These are phyloP conservation scores for Cristatella mucedo DNA, from an alignment of 2,888 invertebrate species.

Conservation along the genomic window DNA sequence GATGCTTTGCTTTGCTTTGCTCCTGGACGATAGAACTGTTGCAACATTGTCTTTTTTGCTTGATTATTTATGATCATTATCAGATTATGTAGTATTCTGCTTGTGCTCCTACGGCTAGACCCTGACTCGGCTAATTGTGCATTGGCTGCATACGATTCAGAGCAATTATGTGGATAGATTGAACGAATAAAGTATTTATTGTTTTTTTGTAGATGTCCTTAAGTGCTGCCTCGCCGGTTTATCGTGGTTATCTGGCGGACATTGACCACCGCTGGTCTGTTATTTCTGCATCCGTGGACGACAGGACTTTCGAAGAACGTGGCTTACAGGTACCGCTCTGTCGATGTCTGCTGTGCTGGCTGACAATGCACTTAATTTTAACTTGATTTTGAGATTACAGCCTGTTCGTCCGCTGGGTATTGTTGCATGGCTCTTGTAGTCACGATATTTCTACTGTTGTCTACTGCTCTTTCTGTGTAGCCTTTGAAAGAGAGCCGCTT, in stretches of 20 bases:
- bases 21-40: no score
- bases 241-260: constrained; percentile 81
- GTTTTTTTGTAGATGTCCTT: constrained; percentile 58
- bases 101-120: no score
- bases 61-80: no score
- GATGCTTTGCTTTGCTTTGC: no score
- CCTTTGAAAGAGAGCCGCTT: constrained; percentile 37
- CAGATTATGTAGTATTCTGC: no score
- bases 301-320: constrained; percentile 77
- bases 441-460: no score
- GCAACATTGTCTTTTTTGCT: no score
- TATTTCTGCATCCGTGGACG: constrained; percentile 86
- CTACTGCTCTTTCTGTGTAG: constrained; percentile 20
- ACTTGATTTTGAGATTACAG: background rate
- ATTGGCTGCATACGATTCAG: no score
- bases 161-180: no score
- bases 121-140: no score
- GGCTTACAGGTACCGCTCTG: constrained; percentile 52
- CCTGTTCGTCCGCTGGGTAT: background rate
- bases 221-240: constrained; percentile 86
- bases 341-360: background rate
- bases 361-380: background rate
- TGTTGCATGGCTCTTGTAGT: no score
- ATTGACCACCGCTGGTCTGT: constrained; percentile 77
- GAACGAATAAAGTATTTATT: constrained; percentile 9